Base-by-base conservation (phyloP, 1,140 invertebrate genomes). In the Pollicipes pollicipes region DNA sequence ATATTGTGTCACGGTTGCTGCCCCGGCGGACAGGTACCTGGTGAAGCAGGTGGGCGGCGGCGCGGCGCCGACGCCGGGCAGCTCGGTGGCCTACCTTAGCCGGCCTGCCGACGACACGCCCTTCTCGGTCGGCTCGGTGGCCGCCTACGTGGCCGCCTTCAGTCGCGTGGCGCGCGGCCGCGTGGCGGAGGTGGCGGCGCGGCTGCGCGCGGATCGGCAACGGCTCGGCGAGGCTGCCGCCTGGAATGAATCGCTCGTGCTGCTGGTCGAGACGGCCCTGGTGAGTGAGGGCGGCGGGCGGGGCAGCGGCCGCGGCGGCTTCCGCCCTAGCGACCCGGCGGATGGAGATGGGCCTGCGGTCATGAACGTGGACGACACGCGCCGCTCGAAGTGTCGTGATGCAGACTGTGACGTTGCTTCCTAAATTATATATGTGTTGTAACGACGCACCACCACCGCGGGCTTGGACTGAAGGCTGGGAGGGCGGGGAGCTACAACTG, bases 21-120 rank as follows among this genome's bases (percentile, higher is more conserved):
- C n/a, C n/a, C n/a, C n/a, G n/a, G n/a, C n/a, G n/a, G n/a, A n/a
- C 45, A 70, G 72, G 67, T 73, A 71, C 64, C 45, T 73, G 28
- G 66, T 73, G 63, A 73, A 73, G 35, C 37, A 45, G 45, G 45
- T 24, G 45, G 45, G 45, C 8, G 45, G 6, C 29, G 17, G 64
- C 30, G 45, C 69, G 17, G 13, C 30, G 24, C 64, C 64, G 24
- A 28, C 69, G 17, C 1, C 30, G 13, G 69, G 64, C 21, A 70
- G 69, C 64, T 21, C 30, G 17, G 37, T 70, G 1, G 28, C 45
- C 30, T 70, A 70, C 10, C 32, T 70, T 21, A 26, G 31, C 21
- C 30, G 21, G 16, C n/a, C 28, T 10, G 45, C 45, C 6, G 45
- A 21, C 45, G 45, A 6, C 45, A 58, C 45, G 6, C 45, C 45